Base-by-base conservation (phyloP, 2,113 vertebrate genomes). In the Corythoichthys intestinalis region DNA sequence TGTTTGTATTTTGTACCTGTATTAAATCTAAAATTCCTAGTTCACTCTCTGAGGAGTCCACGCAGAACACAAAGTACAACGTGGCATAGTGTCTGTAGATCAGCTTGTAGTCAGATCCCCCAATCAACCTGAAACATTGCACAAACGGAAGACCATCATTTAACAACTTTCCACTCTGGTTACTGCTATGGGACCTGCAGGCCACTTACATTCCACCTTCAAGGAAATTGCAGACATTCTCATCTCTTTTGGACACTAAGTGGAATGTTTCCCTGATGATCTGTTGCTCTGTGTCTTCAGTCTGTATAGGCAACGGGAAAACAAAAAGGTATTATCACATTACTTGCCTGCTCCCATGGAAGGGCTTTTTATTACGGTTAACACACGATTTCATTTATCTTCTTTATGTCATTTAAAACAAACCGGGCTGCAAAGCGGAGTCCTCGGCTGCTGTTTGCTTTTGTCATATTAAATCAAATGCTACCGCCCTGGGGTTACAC, bases 251-350 rank as follows among this genome's bases (percentile, higher is more conserved):
- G 0, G 97, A 98, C 50, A 99, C 96, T 86, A 99, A 91, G 81
- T 99, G 97, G 89, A 99, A 99, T 65, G 97, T 99, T 93, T 99
- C 97, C 90, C 97, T 93, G 90, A 99, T 98, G 89, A 99, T 98
- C 83, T 99, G 97, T 70, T 99, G 97, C 76, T 99, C 96, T 0
- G 93, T 98, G 87, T 99, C 97, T 97, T 99, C 97, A 90, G 81
- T 98, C 97, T 99, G 89, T 14, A 20, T 7, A 4, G 35, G 56
- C 28, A 14, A 28, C 2, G 10, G 67, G 14, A 75, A 54, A 54
- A 66, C 20, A 69, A 66, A 53, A 13, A 58, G 1, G 17, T 34
- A 28, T 48, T 1, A 9, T 41, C 64, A 74, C 69, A 71, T 62
- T 61, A 76, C 5, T 35, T 38, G 59, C 71, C 65, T 52, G 47